phyloP scores from a whole-genome alignment of 2,797 vertebrate genomes.

The Aythya fuligula region DNA sequence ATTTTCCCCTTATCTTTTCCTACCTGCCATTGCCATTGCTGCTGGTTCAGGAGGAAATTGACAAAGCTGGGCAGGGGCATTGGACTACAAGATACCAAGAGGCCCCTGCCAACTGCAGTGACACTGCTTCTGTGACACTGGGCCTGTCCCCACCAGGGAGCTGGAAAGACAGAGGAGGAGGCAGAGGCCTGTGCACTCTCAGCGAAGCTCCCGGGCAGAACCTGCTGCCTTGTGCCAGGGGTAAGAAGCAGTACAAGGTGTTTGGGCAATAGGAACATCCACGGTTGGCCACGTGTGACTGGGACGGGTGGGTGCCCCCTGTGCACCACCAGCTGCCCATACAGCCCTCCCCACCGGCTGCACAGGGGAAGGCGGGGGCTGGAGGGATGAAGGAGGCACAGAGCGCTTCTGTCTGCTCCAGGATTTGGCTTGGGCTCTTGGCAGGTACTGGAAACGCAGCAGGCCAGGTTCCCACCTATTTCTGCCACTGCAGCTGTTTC shows the following conservation, averaged over 20 bases:
- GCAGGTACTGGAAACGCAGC: not conserved
- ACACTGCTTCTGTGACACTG: not conserved
- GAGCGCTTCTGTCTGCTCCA: not conserved
- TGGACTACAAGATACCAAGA: not conserved
- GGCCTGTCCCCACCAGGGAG: no score
- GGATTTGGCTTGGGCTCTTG: not conserved
- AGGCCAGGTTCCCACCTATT: not conserved
- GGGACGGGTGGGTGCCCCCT: not conserved
- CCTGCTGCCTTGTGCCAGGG: fast-evolving
- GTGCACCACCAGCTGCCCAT: not conserved
- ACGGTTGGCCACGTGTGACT: not conserved
- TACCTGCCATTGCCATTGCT: not conserved
- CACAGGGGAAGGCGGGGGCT: fast-evolving
- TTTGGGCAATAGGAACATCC: fast-evolving
- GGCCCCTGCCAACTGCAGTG: not conserved
- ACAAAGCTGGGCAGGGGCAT: not conserved
- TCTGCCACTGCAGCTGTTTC: not conserved
- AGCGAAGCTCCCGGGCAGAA: not conserved
- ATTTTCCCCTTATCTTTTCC: not conserved
- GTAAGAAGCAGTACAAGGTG: fast-evolving
- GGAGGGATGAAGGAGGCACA: not conserved
- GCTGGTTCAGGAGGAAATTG: not conserved
- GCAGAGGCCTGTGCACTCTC: fast-evolving
- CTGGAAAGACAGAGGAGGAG: no score
- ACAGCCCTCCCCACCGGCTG: fast-evolving